Percentiles rank a stretch among this genome's conserved stretches.
Conservation (phyloP, 2,888 invertebrate genomes). For the Syrphus vitripennis region DNA sequence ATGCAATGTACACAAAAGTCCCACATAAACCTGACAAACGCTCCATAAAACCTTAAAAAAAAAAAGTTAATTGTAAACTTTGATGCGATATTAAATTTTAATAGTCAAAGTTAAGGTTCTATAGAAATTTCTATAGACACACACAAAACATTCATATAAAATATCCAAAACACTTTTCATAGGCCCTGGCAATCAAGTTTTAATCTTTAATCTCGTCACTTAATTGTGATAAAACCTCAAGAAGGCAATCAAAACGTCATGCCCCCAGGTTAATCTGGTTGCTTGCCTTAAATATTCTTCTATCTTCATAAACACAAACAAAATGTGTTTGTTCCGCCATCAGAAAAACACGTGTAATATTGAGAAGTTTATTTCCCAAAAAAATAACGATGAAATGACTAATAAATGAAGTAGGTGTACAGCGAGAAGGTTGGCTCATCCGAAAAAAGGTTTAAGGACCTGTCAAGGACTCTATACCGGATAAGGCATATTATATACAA, state of each 20-base stretch:
- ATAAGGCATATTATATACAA: not conserved
- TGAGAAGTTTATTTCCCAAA: not conserved
- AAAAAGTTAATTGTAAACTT: conserved; percentile 8
- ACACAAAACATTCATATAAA: too few species aligned
- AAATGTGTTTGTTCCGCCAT: not conserved
- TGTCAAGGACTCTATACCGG: not conserved
- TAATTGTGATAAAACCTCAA: conserved; percentile 54
- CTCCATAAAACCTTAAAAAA: not conserved
- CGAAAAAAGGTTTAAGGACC: conserved; percentile 5
- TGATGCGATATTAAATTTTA: conserved; percentile 11
- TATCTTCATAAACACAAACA: conserved; percentile 40
- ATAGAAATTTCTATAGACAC: not conserved
- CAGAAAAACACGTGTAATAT: conserved; percentile 13
- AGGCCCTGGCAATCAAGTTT: conserved; percentile 25
- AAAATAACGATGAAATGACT: conserved; percentile 3
- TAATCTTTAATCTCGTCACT: conserved; percentile 56
- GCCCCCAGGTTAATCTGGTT: conserved; percentile 29
- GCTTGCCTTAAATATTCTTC: not conserved
- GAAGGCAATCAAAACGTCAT: conserved; percentile 42
- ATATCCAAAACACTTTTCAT: not conserved
- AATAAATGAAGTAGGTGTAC: conserved; percentile 7
- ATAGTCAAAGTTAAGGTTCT: not conserved
- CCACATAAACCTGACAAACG: not conserved
- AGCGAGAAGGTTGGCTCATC: not conserved
- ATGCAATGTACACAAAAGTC: not conserved